Percentiles rank a stretch among this genome's conserved stretches.
Evolutionary conservation across 1,140 invertebrate genomes (phyloP).

Genomic region (Xylocopa sonorina): DNA sequence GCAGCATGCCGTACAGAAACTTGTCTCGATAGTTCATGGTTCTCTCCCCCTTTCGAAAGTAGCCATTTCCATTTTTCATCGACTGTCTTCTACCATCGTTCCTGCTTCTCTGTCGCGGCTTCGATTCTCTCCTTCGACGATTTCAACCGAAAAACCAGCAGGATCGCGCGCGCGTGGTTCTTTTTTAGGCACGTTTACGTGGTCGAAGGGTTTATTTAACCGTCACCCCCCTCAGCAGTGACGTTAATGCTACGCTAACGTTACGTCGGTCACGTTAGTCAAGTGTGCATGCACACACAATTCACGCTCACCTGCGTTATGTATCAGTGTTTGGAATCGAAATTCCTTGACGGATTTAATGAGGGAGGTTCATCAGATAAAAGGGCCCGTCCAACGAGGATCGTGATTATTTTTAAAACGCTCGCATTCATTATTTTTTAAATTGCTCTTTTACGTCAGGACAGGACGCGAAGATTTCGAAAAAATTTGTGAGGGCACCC

Average conservation of each 20-base stretch:
- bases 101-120: not conserved
- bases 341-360: slow-evolving; percentile 35
- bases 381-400: not conserved
- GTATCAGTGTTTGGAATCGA: slow-evolving; percentile 34
- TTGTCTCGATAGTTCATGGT: not conserved
- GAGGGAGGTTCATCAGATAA: slow-evolving; percentile 34
- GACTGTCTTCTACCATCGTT: not conserved
- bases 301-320: not conserved
- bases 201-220: slow-evolving; percentile 7
- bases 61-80: not conserved
- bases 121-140: not conserved
- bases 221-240: slow-evolving; percentile 1
- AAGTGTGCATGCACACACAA: slow-evolving; percentile 32
- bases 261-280: slow-evolving; percentile 12
- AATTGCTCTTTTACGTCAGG: not conserved
- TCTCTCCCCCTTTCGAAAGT: no score
- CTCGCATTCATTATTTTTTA: slow-evolving; percentile 16
- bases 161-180: not conserved
- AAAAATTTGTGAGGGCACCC: not conserved
- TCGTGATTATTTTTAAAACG: slow-evolving; percentile 30
- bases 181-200: not conserved
- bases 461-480: not conserved
- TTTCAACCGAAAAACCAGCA: not conserved
- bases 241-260: slow-evolving; percentile 33
- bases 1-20: not conserved